Evolutionary conservation across 2,797 vertebrate species (phyloP).

Genomic region (Brotula barbata): DNA sequence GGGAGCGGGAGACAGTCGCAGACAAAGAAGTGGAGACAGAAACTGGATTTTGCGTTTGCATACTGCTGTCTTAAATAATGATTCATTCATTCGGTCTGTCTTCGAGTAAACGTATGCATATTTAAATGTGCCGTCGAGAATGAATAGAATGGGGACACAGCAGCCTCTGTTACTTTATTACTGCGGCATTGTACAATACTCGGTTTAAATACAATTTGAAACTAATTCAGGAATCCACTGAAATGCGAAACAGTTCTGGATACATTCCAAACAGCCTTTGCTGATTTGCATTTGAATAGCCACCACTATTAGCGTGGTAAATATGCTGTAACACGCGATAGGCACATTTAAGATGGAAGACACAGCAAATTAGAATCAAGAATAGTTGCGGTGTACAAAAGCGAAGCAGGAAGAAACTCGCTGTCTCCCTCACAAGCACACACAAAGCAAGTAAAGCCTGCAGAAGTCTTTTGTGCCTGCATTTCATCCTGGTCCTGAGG

Average conservation of each 20-base stretch:
- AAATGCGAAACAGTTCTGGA: constrained; percentile 45
- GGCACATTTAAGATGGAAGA: constrained; percentile 56
- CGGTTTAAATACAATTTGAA: constrained; percentile 49
- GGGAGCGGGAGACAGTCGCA: constrained; percentile 12
- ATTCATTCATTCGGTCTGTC: constrained; percentile 45
- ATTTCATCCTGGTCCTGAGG: constrained; percentile 74
- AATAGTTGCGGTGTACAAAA: constrained; percentile 31
- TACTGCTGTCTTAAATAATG: constrained; percentile 45
- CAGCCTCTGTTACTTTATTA: constrained; percentile 54
- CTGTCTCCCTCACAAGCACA: constrained; percentile 33
- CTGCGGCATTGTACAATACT: constrained; percentile 45
- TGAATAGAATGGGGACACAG: constrained; percentile 43
- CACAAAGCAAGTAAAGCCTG: constrained; percentile 54
- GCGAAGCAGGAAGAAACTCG: constrained; percentile 51
- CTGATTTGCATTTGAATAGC: constrained; percentile 71
- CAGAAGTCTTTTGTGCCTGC: constrained; percentile 77
- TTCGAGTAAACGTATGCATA: constrained; percentile 47
- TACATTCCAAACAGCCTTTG: constrained; percentile 51
- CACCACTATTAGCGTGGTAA: constrained; percentile 62
- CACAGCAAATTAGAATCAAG: constrained; percentile 48
- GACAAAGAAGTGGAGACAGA: constrained; percentile 14
- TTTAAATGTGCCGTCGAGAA: constrained; percentile 56
- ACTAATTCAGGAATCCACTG: constrained; percentile 56
- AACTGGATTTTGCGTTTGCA: constrained; percentile 41
- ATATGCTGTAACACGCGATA: constrained; percentile 65